Percentiles rank a stretch among this genome's conserved stretches.
These are phyloP conservation scores for Neodiprion virginianus DNA, from an alignment of 1,140 invertebrate genomes.

Conservation along the genomic window DNA sequence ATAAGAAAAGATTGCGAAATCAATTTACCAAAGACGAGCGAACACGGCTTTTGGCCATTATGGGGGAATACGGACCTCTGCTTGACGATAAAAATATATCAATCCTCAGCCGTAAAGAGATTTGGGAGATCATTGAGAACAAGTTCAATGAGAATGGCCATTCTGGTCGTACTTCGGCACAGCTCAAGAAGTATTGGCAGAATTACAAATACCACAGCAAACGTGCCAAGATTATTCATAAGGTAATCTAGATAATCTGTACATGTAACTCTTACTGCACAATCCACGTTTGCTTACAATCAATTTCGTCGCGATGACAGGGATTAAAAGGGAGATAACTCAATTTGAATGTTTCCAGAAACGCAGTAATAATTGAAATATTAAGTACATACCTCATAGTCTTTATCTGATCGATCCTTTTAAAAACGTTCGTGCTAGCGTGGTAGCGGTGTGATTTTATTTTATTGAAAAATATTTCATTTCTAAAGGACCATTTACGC, in stretches of 20 bases:
- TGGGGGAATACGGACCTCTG: slow-evolving; percentile 33
- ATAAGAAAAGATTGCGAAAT: slow-evolving; percentile 18
- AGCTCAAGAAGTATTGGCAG: slow-evolving; percentile 41
- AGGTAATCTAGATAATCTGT: not conserved
- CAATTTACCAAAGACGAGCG: slow-evolving; percentile 39
- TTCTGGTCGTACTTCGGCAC: slow-evolving; percentile 33
- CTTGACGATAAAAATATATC: slow-evolving; percentile 33
- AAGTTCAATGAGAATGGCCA: slow-evolving; percentile 35
- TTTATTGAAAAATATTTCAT: too few species aligned
- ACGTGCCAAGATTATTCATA: slow-evolving; percentile 20
- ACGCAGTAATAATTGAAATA: too few species aligned
- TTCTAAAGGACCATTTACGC: too few species aligned
- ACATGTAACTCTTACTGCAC: too few species aligned
- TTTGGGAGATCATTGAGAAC: slow-evolving; percentile 37
- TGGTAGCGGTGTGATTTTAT: too few species aligned
- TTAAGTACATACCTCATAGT: too few species aligned
- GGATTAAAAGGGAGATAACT: too few species aligned
- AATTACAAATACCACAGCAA: slow-evolving; percentile 41
- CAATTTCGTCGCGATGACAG: not conserved
- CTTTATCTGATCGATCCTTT: too few species aligned
- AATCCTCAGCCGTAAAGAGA: slow-evolving; percentile 35
- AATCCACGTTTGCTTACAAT: not conserved
- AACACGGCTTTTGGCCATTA: slow-evolving; percentile 31
- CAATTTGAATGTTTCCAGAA: too few species aligned
- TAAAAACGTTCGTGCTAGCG: too few species aligned